A percentile compares a stretch with the other conserved stretches of the same genome.
phyloP scores from a whole-genome alignment of 2,797 vertebrate species.

The Tapera naevia region DNA sequence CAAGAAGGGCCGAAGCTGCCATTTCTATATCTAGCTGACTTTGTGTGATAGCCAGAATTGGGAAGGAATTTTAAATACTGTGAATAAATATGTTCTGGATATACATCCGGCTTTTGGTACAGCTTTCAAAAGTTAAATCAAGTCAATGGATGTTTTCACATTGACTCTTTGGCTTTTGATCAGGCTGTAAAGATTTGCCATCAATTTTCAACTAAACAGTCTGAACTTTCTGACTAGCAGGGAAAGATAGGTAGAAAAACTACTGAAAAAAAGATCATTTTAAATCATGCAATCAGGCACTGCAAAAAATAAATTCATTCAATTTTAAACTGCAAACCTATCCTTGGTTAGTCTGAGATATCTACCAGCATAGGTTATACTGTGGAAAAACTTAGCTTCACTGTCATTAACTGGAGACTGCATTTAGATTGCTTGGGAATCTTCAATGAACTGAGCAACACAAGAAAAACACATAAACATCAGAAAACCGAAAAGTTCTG shows the following conservation, averaged over 20 bases:
- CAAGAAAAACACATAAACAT: background rate
- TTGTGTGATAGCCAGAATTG: background rate
- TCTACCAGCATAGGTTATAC: background rate
- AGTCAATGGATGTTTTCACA: background rate
- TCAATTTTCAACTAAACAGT: conserved; percentile 10
- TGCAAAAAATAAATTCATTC: background rate
- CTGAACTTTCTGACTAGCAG: background rate
- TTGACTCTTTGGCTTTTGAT: background rate
- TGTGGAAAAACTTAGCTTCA: background rate
- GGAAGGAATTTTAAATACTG: background rate
- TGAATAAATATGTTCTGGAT: background rate
- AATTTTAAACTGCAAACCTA: background rate
- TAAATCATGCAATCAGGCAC: background rate
- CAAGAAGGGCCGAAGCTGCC: background rate
- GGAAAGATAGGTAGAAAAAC: background rate
- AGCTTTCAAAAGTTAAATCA: background rate
- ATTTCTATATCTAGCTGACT: background rate
- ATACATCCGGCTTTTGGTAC: background rate
- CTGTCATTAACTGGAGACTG: background rate
- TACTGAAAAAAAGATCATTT: background rate
- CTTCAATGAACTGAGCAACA: background rate
- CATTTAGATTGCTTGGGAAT: background rate
- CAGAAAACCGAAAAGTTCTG: background rate
- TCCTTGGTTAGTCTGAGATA: background rate
- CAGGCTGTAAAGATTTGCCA: background rate